A percentile compares a stretch with the other conserved stretches of the same genome.
phyloP scores from a whole-genome alignment of 2,888 invertebrate genomes.

The Caenorhabditis parvicauda region DNA sequence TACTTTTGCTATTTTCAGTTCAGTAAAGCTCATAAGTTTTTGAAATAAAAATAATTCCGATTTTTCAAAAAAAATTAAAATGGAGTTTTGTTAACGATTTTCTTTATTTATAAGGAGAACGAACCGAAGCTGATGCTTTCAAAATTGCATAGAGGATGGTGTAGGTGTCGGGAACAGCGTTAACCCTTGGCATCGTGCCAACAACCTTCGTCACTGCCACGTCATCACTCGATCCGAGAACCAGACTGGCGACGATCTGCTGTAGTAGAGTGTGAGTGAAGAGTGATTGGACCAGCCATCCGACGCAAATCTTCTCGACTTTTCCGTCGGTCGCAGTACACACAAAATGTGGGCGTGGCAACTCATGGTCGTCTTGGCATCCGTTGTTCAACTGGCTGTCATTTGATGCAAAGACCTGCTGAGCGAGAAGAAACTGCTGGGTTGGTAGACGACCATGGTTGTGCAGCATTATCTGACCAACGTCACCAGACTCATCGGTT shows the following conservation, averaged over 20 bases:
- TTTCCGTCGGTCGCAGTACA: neutral
- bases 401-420: constrained; percentile 1
- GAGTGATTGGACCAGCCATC: constrained; percentile 15
- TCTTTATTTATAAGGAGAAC: too few species aligned
- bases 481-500: constrained; percentile 77
- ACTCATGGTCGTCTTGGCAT: constrained; percentile 14
- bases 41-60: too few species aligned
- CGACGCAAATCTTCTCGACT: constrained; percentile 3
- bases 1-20: too few species aligned
- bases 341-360: neutral
- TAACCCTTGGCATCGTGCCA: constrained; percentile 9
- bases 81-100: too few species aligned
- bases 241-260: constrained; percentile 34
- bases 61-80: too few species aligned
- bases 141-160: constrained; percentile 14
- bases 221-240: constrained; percentile 21
- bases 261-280: constrained; percentile 37
- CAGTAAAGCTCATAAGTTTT: too few species aligned
- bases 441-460: constrained; percentile 18
- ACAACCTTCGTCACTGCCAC: constrained; percentile 13
- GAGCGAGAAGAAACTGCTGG: constrained; percentile 16
- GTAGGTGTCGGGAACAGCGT: constrained; percentile 12
- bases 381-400: neutral
- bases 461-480: constrained; percentile 34
- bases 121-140: constrained; percentile 12